Base-by-base conservation (phyloP, 1,140 invertebrate genomes). In the Melipona quadrifasciata region DNA sequence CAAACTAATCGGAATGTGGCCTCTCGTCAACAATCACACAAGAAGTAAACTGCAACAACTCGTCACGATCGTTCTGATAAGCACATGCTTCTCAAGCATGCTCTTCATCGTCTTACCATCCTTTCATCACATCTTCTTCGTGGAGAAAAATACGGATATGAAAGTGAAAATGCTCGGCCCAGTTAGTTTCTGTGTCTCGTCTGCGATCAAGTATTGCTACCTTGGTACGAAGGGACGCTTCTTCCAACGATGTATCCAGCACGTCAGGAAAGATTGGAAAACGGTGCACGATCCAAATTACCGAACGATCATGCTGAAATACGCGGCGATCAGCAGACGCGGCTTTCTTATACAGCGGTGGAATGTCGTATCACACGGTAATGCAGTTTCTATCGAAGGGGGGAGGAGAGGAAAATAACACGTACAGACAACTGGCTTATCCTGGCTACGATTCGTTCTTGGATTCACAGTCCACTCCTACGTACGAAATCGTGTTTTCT, bases 401-500 rank as follows among this genome's bases (percentile, higher is more conserved):
- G 1, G 81, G 11, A 2, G 57, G 47, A 19, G 31, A 72, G 1
- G 55, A 75, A 3, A 91, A 89, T 16, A 0, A 27, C 34, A 91
- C 86, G 0, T 24, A 78, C 6, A 82, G 73, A 55, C 34, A 65
- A 4, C 34, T 89, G 0, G 83, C 87, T 12, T 93, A 92, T 85
- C 91, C 89, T 14, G 77, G 89, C 12, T 89, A 92, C 57, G 89
- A 89, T 17, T 16, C 87, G 0, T 85, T 92, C 16, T 87, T 92
- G 58, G 88, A 93, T 74, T 72, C 87, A 1, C 82, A 87, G 70
- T 75, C 81, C 3, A 90, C 82, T 79, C 91, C 91, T 8, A 65
- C 70, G 12, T 93, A 92, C 57, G 90, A 93, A 64, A 86, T 90
- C 11, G 74, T 93, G 0, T 93, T 91, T 31, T 61, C 57, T 2